These are phyloP conservation scores for Glaucidium brasilianum DNA, from an alignment of 2,113 vertebrate genomes.

Conservation along the genomic window DNA sequence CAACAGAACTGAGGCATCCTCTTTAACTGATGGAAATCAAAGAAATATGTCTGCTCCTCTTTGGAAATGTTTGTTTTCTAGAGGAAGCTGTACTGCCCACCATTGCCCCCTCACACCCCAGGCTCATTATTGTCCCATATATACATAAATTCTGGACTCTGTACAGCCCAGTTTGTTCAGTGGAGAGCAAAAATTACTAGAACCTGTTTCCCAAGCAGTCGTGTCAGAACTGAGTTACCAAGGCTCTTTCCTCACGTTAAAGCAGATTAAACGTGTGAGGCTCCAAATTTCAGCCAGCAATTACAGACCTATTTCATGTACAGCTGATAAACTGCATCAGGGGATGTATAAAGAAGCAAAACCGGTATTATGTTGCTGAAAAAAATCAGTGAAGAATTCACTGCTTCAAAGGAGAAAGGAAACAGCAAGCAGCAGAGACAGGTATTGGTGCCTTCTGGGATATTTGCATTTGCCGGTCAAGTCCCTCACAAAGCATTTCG, in stretches of 20 bases:
- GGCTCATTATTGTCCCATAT: neutral
- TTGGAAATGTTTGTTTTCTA: neutral
- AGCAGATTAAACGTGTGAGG: accelerated
- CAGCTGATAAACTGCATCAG: neutral
- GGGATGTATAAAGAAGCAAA: neutral
- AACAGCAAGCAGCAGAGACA: neutral
- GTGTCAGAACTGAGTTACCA: neutral
- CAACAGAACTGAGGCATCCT: neutral
- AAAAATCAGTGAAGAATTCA: neutral
- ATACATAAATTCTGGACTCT: neutral
- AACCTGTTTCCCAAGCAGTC: neutral
- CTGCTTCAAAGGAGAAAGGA: neutral
- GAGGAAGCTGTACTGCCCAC: neutral
- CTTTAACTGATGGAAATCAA: neutral
- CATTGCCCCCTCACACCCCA: neutral
- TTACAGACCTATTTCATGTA: neutral
- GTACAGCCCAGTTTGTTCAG: neutral
- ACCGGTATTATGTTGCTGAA: accelerated
- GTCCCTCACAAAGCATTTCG: neutral
- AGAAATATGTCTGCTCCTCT: neutral
- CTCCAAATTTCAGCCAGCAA: neutral
- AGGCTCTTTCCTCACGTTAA: neutral
- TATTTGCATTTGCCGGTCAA: neutral
- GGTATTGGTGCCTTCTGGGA: neutral
- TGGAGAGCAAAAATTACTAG: neutral